Evolutionary conservation across 1,140 invertebrate genomes (phyloP).

Genomic region (Arion vulgaris): DNA sequence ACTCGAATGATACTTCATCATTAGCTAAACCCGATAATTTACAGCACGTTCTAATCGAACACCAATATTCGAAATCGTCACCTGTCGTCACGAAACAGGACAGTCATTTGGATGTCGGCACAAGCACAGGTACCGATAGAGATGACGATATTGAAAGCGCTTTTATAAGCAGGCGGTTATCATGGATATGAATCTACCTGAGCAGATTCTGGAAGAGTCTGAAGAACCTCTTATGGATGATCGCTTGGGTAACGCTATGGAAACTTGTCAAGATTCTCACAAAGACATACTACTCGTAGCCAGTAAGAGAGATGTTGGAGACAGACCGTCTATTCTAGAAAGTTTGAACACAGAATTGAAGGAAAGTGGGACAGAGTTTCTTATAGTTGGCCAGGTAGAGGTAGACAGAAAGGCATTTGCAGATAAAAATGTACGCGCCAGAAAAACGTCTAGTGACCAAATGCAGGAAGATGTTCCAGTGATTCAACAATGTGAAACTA

Average conservation of each 20-base stretch:
- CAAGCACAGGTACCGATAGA: neutral
- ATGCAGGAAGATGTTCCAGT: neutral
- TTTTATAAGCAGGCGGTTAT: constrained; percentile 22
- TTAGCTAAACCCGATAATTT: neutral
- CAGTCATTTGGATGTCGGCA: neutral
- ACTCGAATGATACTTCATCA: neutral
- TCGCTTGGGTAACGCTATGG: neutral
- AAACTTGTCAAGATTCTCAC: neutral
- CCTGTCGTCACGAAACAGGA: neutral
- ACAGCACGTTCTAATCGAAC: constrained; percentile 27
- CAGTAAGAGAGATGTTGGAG: neutral
- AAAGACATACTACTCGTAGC: neutral
- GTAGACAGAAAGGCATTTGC: neutral
- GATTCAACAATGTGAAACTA: neutral
- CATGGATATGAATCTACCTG: constrained; percentile 29
- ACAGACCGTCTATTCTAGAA: neutral
- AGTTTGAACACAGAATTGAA: constrained; percentile 32
- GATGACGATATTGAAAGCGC: constrained; percentile 36
- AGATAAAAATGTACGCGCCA: neutral
- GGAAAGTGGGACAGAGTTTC: constrained; percentile 24
- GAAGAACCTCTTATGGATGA: neutral
- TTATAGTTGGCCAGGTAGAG: constrained; percentile 34
- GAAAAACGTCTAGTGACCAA: neutral
- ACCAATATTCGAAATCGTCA: constrained; percentile 32
- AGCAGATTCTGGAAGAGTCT: constrained; percentile 27